phyloP scores from a whole-genome alignment of 2,797 vertebrate genomes.

The Corythornis leucogaster region DNA sequence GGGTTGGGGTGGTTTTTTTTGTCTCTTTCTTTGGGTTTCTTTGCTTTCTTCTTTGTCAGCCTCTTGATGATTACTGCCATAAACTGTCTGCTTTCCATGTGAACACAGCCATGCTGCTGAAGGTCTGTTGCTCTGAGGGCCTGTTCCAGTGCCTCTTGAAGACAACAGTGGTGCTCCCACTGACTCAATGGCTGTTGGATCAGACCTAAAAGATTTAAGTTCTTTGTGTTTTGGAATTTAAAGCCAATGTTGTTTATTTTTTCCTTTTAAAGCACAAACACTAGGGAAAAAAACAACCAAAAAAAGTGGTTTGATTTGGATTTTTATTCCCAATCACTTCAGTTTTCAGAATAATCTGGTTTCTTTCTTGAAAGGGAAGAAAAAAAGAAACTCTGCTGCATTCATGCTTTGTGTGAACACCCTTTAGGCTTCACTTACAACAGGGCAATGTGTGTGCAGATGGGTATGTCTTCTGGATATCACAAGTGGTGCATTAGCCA shows the following conservation, averaged over 20 bases:
- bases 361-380: slow-evolving; percentile 43
- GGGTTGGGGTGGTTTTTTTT: not conserved
- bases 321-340: not conserved
- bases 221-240: slow-evolving; percentile 42
- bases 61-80: slow-evolving; percentile 41
- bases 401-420: slow-evolving; percentile 16
- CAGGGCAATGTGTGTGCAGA: not conserved
- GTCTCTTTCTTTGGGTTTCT: fast-evolving
- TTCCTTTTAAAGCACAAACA: slow-evolving; percentile 53
- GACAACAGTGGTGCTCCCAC: slow-evolving; percentile 49
- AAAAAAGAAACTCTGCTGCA: not conserved
- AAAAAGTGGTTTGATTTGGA: not conserved
- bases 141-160: slow-evolving; percentile 57
- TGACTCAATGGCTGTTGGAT: slow-evolving; percentile 49
- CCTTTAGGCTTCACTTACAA: not conserved
- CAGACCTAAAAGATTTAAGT: slow-evolving; percentile 31
- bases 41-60: not conserved
- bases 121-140: slow-evolving; percentile 63
- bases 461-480: not conserved
- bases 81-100: not conserved
- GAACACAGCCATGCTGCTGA: slow-evolving; percentile 52
- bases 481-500: slow-evolving; percentile 32
- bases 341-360: not conserved
- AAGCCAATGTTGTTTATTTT: slow-evolving; percentile 11
- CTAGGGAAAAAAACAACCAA: not conserved